phyloP scores from a whole-genome alignment of 2,888 invertebrate species.

The Temnothorax rugatulus region DNA sequence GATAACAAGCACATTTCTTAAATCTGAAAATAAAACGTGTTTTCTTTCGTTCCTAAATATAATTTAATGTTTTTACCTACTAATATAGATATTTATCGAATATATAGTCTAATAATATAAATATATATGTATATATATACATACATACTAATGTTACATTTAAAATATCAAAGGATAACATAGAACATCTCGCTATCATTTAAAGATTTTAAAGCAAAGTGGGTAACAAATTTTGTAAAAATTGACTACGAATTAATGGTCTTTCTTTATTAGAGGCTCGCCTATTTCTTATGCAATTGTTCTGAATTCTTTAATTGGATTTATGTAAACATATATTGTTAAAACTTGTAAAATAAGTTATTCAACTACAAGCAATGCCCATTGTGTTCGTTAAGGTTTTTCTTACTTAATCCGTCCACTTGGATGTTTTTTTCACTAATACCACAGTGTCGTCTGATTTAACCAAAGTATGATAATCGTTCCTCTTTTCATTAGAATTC shows the following conservation, averaged over 20 bases:
- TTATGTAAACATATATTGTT: constrained; percentile 20
- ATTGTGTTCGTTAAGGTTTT: constrained; percentile 6
- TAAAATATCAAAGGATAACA: no score
- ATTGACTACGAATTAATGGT: background rate
- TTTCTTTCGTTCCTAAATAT: no score
- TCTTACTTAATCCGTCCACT: constrained; percentile 87
- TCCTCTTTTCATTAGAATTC: constrained; percentile 92
- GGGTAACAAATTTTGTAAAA: no score
- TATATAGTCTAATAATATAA: no score
- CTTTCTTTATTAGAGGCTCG: background rate
- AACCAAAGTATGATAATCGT: constrained; percentile 93
- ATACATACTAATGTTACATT: no score
- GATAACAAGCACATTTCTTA: no score
- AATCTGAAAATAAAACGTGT: no score
- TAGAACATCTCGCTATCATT: no score
- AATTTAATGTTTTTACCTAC: no score
- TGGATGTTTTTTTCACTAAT: constrained; percentile 92
- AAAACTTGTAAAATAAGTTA: constrained; percentile 25
- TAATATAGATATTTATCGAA: no score
- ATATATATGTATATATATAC: no score
- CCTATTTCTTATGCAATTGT: background rate
- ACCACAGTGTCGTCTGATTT: constrained; percentile 92
- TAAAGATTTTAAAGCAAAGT: no score
- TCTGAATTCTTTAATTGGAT: background rate
- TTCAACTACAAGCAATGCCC: constrained; percentile 12